phyloP scores from a whole-genome alignment of 2,113 vertebrate species.

The Lophotis ruficrista region DNA sequence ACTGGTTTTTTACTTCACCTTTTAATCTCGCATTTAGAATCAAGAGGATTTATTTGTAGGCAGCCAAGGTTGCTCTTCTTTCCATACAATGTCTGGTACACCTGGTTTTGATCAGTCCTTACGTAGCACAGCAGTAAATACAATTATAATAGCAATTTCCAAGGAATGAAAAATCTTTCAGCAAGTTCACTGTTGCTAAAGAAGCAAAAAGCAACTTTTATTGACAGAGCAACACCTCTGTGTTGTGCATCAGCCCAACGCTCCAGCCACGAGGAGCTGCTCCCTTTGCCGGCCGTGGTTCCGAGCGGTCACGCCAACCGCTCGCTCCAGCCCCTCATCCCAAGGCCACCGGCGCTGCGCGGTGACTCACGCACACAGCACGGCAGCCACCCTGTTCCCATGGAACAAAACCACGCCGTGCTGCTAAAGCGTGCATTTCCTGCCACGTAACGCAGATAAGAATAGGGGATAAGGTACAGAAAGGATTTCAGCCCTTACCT shows the following conservation, averaged over 20 bases:
- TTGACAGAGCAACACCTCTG: neutral
- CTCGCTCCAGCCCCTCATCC: neutral
- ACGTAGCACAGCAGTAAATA: neutral
- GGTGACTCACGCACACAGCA: neutral
- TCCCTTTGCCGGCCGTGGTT: neutral
- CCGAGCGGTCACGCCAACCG: rapidly evolving
- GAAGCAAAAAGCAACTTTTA: neutral
- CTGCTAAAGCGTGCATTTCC: neutral
- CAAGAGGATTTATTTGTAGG: neutral
- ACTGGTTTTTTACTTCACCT: neutral
- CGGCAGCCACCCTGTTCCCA: neutral
- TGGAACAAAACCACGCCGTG: neutral
- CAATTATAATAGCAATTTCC: neutral
- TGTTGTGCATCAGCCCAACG: rapidly evolving
- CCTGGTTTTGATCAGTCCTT: neutral
- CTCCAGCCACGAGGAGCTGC: neutral
- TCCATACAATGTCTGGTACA: too few species aligned
- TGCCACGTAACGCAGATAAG: neutral
- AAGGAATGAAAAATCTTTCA: neutral
- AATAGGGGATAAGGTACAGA: neutral
- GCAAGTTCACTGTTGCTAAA: neutral
- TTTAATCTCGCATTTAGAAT: neutral
- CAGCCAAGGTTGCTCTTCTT: neutral
- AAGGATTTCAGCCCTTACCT: conserved; percentile 73
- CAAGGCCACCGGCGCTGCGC: neutral